Evolutionary conservation across 2,888 invertebrate species (phyloP).

Genomic region (Troilus luridus): DNA sequence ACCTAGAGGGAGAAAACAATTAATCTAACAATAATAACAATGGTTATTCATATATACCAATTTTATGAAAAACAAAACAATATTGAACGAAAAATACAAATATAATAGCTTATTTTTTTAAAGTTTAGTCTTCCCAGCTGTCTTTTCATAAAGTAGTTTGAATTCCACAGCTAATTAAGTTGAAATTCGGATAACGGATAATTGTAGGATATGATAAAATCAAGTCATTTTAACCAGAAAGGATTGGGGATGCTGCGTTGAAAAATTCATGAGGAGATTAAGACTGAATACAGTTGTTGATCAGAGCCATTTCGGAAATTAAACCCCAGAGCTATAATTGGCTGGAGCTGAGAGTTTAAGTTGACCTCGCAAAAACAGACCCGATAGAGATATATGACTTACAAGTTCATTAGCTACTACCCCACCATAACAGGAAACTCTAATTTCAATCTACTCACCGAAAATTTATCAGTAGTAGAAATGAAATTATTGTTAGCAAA

Average conservation of each 20-base stretch:
- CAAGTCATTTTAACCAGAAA: neutral
- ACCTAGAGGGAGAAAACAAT: too few species aligned
- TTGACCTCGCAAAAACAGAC: neutral
- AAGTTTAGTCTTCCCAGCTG: too few species aligned
- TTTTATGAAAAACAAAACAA: too few species aligned
- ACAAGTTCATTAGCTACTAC: neutral
- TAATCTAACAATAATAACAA: too few species aligned
- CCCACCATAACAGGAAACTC: neutral
- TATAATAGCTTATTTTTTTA: too few species aligned
- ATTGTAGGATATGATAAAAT: neutral
- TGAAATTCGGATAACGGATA: neutral
- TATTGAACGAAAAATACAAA: too few species aligned
- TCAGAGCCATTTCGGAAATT: slow-evolving; percentile 32
- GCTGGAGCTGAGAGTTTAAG: neutral
- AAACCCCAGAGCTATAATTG: slow-evolving; percentile 24
- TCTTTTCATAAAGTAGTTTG: too few species aligned
- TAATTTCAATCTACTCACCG: neutral
- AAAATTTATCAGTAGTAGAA: neutral
- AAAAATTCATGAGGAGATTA: slow-evolving; percentile 35
- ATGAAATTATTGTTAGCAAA: neutral
- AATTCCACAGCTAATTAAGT: neutral
- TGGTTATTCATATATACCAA: too few species aligned
- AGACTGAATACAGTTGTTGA: slow-evolving; percentile 3
- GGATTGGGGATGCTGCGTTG: neutral
- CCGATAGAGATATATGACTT: slow-evolving; percentile 22